Percentiles rank a stretch among this genome's conserved stretches.
Conservation (phyloP, 2,888 invertebrate species). For the Calameuta filiformis region DNA sequence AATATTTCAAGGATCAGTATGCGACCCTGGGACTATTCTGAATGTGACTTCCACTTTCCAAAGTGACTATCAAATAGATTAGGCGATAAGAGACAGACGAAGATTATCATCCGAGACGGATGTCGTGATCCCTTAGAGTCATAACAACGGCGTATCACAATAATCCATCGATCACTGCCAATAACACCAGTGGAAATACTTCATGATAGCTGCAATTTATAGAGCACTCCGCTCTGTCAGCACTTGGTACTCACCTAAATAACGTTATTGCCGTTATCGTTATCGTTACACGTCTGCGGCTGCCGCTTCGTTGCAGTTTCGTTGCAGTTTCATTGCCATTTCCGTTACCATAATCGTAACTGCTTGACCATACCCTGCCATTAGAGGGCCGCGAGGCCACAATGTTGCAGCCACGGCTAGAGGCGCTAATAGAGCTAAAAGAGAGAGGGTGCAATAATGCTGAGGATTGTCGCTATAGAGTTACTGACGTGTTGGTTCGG, state of each 20-base stretch:
- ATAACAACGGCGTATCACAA: neutral
- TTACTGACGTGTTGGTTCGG: slow-evolving; percentile 65
- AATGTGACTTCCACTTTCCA: neutral
- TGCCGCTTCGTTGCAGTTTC: neutral
- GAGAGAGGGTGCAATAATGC: slow-evolving; percentile 33
- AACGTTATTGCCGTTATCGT: slow-evolving; percentile 29
- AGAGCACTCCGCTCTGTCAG: neutral
- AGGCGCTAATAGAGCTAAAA: neutral
- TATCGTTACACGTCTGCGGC: slow-evolving; percentile 6
- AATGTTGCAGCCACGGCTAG: neutral
- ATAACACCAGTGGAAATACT: neutral
- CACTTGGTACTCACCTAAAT: slow-evolving; percentile 24
- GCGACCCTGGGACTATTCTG: neutral
- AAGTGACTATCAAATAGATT: neutral
- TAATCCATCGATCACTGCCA: neutral
- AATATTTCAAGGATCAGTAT: neutral
- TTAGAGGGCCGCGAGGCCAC: neutral
- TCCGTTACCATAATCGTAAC: neutral
- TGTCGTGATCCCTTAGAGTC: neutral
- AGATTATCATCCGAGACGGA: neutral
- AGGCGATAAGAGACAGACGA: neutral
- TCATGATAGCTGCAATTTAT: neutral
- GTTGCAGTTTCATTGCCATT: neutral
- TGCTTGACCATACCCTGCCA: neutral
- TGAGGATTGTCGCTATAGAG: slow-evolving; percentile 55